These are phyloP conservation scores for Isaurus tuberculatus DNA, from an alignment of 92 coral and sea anemone species.

Conservation along the genomic window DNA sequence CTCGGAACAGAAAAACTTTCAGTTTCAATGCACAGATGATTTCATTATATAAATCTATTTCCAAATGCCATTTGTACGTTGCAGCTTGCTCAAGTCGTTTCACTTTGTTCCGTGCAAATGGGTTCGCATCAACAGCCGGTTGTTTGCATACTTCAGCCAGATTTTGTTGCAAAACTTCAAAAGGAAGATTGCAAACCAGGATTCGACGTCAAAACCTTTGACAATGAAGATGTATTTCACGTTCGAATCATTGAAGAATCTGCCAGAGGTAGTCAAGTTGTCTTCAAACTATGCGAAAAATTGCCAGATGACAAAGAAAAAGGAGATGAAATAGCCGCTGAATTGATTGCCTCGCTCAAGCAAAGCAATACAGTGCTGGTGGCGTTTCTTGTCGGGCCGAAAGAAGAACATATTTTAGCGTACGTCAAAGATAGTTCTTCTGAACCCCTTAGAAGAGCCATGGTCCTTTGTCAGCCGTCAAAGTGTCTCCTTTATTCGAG, in stretches of 20 bases:
- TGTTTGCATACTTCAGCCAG: conserved; percentile 88
- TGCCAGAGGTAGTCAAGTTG: conserved; percentile 52
- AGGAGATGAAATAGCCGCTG: conserved; percentile 35
- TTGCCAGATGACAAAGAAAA: conserved; percentile 53
- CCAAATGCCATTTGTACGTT: not conserved
- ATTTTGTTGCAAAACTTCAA: conserved; percentile 76
- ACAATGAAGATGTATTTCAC: conserved; percentile 81
- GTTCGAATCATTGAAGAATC: conserved; percentile 57
- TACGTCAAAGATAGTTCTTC: conserved; percentile 47
- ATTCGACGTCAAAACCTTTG: conserved; percentile 66
- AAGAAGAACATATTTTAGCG: conserved; percentile 68
- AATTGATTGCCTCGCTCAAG: conserved; percentile 25
- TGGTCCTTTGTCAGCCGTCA: conserved; percentile 85
- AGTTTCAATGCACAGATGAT: not conserved
- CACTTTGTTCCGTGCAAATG: not conserved
- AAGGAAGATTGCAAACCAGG: conserved; percentile 37
- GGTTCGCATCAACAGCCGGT: conserved; percentile 53
- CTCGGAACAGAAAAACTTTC: not conserved
- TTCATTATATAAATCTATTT: not conserved
- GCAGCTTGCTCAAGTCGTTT: not conserved
- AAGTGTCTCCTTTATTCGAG: conserved; percentile 87
- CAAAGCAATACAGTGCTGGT: conserved; percentile 60
- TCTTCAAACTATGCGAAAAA: conserved; percentile 60
- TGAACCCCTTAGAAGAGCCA: conserved; percentile 59
- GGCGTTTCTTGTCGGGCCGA: conserved; percentile 62